A percentile compares a stretch with the other conserved stretches of the same genome.
Conservation (phyloP, 2,888 invertebrate genomes). For the Megaustenia siamemsis region DNA sequence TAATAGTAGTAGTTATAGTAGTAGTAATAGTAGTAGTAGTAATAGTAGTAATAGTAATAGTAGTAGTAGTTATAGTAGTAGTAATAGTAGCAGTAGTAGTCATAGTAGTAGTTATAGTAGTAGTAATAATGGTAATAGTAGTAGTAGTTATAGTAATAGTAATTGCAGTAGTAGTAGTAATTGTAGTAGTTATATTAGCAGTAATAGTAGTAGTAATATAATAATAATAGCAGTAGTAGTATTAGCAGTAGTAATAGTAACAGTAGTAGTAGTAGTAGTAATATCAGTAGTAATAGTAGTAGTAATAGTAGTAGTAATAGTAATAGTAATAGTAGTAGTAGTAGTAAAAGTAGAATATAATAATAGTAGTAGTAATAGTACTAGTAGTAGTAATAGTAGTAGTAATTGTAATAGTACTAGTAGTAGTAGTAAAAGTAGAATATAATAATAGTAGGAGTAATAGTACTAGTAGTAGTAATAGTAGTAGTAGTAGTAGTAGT, state of each 20-base stretch:
- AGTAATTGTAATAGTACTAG: not conserved
- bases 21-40: constrained; percentile 50
- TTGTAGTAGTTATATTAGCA: too few relatives aligned
- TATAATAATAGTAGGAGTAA: too few relatives aligned
- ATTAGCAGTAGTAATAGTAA: not conserved
- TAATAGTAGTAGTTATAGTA: constrained; percentile 50
- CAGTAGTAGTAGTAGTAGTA: not conserved
- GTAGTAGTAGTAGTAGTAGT: not conserved
- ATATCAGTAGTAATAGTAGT: too few relatives aligned
- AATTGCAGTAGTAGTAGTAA: too few relatives aligned
- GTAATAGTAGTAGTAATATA: not conserved
- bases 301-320: not conserved
- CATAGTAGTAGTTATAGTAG: too few relatives aligned
- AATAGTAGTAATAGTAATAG: constrained; percentile 49
- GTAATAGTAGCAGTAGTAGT: too few relatives aligned
- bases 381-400: not conserved
- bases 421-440: not conserved
- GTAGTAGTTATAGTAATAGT: constrained; percentile 23
- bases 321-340: too few relatives aligned
- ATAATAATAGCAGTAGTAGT: not conserved
- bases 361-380: too few relatives aligned
- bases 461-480: not conserved
- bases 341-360: too few relatives aligned
- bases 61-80: not conserved
- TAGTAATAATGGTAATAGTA: constrained; percentile 40